Base-by-base conservation (phyloP, 37 sponge, comb jelly and placozoan species). In the Sycon ciliatum region DNA sequence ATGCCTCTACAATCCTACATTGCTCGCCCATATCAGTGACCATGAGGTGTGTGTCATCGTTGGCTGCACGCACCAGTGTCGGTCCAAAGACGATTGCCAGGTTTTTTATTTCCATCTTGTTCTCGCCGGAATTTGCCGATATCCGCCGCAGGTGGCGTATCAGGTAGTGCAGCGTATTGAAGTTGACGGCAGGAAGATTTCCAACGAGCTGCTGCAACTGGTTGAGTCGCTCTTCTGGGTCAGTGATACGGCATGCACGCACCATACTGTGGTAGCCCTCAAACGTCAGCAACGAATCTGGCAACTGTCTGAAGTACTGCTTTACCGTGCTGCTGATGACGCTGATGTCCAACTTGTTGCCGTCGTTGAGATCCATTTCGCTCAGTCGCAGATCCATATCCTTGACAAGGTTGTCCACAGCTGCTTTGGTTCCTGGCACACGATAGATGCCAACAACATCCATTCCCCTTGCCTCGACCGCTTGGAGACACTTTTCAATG, bases 51-150 rank as follows among this genome's bases (percentile, higher is more conserved):
- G n/a, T n/a, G n/a, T n/a, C n/a, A n/a, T n/a, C n/a, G n/a, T n/a
- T n/a, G n/a, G n/a, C n/a, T n/a, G n/a, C n/a, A n/a, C n/a, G n/a
- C n/a, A 66, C 36, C 32, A 66, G 33, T 4, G 67, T 66, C 4
- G 67, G 67, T 4, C 67, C 67, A 23, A 66, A 66, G 22, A 66
- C 67, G 4, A 66, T 66, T 4, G 67, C 67, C 13, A 66, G 67
- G 32, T 66, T 66, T 38, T 24, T 4, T 36, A 66, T 24, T 13
- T 18, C 18, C 67, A 66, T 66, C 5, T 38, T 13, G 13, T 66
- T 66, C 33, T 66, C 36, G 13, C 4, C 5, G 9, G 67, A 4
- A 3, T 5, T 7, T 23, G 33, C 38, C 36, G 67, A 36, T 38
- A 66, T 38, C 22, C 67, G 67, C 33, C 67, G 36, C 67, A 66